phyloP scores from a whole-genome alignment of 2,888 invertebrate genomes.

The Mystacides longicornis region DNA sequence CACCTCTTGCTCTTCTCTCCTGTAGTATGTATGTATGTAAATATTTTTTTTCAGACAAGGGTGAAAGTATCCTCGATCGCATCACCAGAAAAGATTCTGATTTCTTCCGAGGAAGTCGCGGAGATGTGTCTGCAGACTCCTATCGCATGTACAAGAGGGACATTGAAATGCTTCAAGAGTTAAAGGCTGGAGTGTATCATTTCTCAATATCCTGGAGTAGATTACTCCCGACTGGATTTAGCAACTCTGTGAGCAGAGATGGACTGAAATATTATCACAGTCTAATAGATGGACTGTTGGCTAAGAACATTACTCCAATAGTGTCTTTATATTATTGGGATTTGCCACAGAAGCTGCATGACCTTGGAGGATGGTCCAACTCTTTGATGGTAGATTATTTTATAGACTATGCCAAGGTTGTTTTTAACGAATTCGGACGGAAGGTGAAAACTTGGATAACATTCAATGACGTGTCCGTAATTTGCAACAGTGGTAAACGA shows the following conservation, averaged over 20 bases:
- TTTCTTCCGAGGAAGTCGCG: slow-evolving; percentile 46
- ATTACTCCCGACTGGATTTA: slow-evolving; percentile 54
- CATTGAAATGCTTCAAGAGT: slow-evolving; percentile 45
- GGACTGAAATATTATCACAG: slow-evolving; percentile 55
- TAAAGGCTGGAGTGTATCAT: slow-evolving; percentile 52
- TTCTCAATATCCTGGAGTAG: slow-evolving; percentile 63
- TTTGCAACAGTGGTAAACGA: slow-evolving; percentile 42
- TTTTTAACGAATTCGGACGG: slow-evolving; percentile 44
- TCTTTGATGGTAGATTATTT: slow-evolving; percentile 53
- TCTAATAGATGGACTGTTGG: slow-evolving; percentile 49
- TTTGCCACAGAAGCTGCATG: slow-evolving; percentile 50
- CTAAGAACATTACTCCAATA: slow-evolving; percentile 49
- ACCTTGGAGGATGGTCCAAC: slow-evolving; percentile 56
- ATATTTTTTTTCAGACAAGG: slow-evolving; percentile 48
- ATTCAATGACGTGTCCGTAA: slow-evolving; percentile 54
- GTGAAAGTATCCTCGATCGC: slow-evolving; percentile 61
- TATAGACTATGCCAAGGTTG: slow-evolving; percentile 50
- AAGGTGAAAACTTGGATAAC: slow-evolving; percentile 53
- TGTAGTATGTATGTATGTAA: too few relatives aligned
- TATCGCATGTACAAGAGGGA: slow-evolving; percentile 58
- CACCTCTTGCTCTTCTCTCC: too few relatives aligned
- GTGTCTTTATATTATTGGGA: slow-evolving; percentile 64
- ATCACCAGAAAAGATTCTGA: slow-evolving; percentile 50
- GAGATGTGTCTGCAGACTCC: slow-evolving; percentile 58
- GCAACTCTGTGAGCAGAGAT: slow-evolving; percentile 38